Evolutionary conservation across 2,888 invertebrate species (phyloP).

Genomic region (Platycheirus albimanus): DNA sequence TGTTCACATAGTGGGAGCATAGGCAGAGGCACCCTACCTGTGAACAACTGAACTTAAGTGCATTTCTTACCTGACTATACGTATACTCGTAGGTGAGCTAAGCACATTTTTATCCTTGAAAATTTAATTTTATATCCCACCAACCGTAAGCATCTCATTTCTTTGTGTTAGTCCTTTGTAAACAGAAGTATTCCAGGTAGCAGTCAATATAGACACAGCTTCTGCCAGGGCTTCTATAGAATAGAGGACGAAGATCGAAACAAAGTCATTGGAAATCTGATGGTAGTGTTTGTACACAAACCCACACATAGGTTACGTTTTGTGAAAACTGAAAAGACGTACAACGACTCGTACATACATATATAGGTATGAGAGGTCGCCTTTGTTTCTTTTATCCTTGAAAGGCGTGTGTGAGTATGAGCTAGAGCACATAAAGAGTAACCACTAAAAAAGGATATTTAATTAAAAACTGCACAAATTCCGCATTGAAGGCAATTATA

Average conservation of each 20-base stretch:
- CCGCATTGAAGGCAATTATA: conserved; percentile 72
- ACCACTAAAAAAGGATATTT: conserved; percentile 63
- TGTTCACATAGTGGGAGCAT: conserved; percentile 15
- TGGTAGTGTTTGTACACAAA: conserved; percentile 53
- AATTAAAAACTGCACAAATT: conserved; percentile 71
- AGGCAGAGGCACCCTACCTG: too few relatives aligned
- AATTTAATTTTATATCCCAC: conserved; percentile 65
- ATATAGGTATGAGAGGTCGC: conserved; percentile 7
- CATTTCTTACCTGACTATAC: conserved; percentile 36
- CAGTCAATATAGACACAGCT: conserved; percentile 14
- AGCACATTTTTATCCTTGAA: conserved; percentile 64
- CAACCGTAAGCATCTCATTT: conserved; percentile 33
- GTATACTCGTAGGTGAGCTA: conserved; percentile 38
- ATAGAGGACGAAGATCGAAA: conserved; percentile 50
- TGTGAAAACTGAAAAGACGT: too few relatives aligned
- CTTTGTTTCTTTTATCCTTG: conserved; percentile 41
- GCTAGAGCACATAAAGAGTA: conserved; percentile 17
- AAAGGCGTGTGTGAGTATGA: conserved; percentile 8
- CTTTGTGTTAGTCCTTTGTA: conserved; percentile 46
- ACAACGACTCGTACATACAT: too few relatives aligned
- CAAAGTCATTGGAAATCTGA: conserved; percentile 59
- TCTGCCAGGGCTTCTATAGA: conserved; percentile 22
- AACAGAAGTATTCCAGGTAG: conserved; percentile 29
- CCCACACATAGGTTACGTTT: too few relatives aligned
- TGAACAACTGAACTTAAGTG: conserved; percentile 48